phyloP scores from a whole-genome alignment of 2,797 vertebrate genomes.

The Phrynocephalus vlangalii region DNA sequence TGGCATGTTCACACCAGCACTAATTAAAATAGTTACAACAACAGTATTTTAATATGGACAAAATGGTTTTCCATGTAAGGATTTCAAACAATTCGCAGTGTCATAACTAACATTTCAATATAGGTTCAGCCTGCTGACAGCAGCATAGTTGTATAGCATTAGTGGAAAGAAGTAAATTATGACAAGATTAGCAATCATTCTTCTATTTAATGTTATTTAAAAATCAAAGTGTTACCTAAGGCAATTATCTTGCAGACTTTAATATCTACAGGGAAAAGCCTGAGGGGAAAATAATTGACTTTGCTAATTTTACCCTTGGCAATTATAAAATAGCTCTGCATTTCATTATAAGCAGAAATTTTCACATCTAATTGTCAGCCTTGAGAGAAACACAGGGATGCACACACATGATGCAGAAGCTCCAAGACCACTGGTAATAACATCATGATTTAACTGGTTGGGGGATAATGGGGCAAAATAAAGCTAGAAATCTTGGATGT shows the following conservation, averaged over 20 bases:
- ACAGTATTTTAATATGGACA: slow-evolving; percentile 21
- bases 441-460: slow-evolving; percentile 68
- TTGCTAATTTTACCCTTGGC: slow-evolving; percentile 84
- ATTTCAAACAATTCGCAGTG: slow-evolving; percentile 27
- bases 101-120: slow-evolving; percentile 46
- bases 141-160: slow-evolving; percentile 51
- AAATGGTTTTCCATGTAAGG: slow-evolving; percentile 38
- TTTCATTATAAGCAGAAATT: slow-evolving; percentile 78
- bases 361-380: slow-evolving; percentile 76
- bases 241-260: slow-evolving; percentile 81
- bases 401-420: slow-evolving; percentile 70
- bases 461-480: slow-evolving; percentile 59
- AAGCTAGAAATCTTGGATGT: slow-evolving; percentile 48
- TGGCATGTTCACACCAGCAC: slow-evolving; percentile 51
- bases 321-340: slow-evolving; percentile 82
- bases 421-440: slow-evolving; percentile 65
- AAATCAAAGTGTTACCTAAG: slow-evolving; percentile 82
- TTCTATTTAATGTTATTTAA: slow-evolving; percentile 81
- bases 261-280: slow-evolving; percentile 83
- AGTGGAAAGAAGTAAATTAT: slow-evolving; percentile 72
- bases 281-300: slow-evolving; percentile 84
- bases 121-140: slow-evolving; percentile 48
- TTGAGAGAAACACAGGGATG: slow-evolving; percentile 71
- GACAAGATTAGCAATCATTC: slow-evolving; percentile 77
- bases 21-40: slow-evolving; percentile 46